Base-by-base conservation (phyloP, 2,113 vertebrate genomes). In the Raphicerus campestris region DNA sequence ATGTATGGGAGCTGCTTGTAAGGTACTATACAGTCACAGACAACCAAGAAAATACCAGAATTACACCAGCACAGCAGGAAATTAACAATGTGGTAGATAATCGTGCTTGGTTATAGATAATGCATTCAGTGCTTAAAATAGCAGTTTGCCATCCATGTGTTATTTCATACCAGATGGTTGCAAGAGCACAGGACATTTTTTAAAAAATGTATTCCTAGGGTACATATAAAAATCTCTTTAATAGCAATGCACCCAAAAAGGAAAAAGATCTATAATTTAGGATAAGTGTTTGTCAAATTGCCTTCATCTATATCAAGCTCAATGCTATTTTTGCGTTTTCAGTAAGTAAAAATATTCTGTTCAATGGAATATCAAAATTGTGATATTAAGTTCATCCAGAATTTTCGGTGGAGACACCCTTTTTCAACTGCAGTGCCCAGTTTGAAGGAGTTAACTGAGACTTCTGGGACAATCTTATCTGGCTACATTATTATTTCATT, bases 101-200 rank as follows among this genome's bases (percentile, higher is more conserved):
- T 97, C 97, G 95, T 94, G 89, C 66, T 96, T 97, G 96, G 86
- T 91, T 95, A 97, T 86, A 98, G 94, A 98, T 94, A 98, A 97
- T 97, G 28, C 96, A 98, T 96, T 97, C 75, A 82, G 78, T 87
- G 86, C 96, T 97, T 97, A 98, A 93, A 96, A 98, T 97, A 98
- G 97, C 97, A 90, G 97, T 97, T 98, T 98, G 95, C 97, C 95
- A 98, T 96, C 95, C 96, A 98, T 98, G 98, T 98, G 98, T 97
- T 97, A 92, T 61, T 95, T 98, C 98, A 98, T 96, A 98, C 96
- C 98, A 99, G 99, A 99, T 98, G 98, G 98, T 91, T 13, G 89
- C 89, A 97, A 93, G 63, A 97, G 87, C 83, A 97, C 61, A 98
- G 98, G 98, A 97, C 96, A 93, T 95, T 87, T 24, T 56, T 9